A percentile compares a stretch with the other conserved stretches of the same genome.
Conservation (phyloP, 2,797 vertebrate species). For the Rhinella marina region DNA sequence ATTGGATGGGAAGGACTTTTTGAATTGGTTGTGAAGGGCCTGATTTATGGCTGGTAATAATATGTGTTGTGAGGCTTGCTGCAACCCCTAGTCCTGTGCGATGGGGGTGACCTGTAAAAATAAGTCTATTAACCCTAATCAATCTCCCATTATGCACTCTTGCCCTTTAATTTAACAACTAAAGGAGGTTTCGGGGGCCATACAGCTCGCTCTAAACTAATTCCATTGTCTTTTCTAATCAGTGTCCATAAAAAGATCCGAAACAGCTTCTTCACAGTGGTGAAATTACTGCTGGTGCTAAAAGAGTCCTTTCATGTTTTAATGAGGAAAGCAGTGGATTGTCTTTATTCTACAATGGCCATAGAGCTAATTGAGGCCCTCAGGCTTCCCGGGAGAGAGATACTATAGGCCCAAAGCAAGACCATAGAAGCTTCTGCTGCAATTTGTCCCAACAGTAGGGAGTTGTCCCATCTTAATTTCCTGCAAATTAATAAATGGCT, state of each 20-base stretch:
- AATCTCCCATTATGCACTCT: slow-evolving; percentile 82
- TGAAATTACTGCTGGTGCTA: slow-evolving; percentile 67
- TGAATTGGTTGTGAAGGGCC: slow-evolving; percentile 66
- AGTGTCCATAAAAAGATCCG: slow-evolving; percentile 59
- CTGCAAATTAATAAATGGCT: slow-evolving; percentile 72
- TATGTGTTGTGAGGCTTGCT: slow-evolving; percentile 66
- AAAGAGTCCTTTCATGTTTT: slow-evolving; percentile 73
- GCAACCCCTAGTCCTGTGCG: slow-evolving; percentile 73
- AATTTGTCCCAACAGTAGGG: slow-evolving; percentile 71
- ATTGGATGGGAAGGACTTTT: slow-evolving; percentile 64
- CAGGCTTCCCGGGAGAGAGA: slow-evolving; percentile 62
- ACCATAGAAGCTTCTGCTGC: slow-evolving; percentile 67
- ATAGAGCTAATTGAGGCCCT: slow-evolving; percentile 72
- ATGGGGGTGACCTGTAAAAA: slow-evolving; percentile 77
- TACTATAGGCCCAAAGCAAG: slow-evolving; percentile 50
- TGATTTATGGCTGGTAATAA: slow-evolving; percentile 82
- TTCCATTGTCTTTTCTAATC: slow-evolving; percentile 78
- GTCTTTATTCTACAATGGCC: slow-evolving; percentile 74
- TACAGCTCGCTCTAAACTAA: slow-evolving; percentile 69
- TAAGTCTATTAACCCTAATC: slow-evolving; percentile 85
- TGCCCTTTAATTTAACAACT: slow-evolving; percentile 72
- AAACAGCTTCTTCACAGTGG: slow-evolving; percentile 55
- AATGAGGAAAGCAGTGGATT: slow-evolving; percentile 77
- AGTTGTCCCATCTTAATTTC: slow-evolving; percentile 68
- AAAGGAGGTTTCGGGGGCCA: slow-evolving; percentile 68